Evolutionary conservation across 2,888 invertebrate genomes (phyloP), one percentile per base, ranked within the genome.

Genomic region (Atethmia centrago): DNA sequence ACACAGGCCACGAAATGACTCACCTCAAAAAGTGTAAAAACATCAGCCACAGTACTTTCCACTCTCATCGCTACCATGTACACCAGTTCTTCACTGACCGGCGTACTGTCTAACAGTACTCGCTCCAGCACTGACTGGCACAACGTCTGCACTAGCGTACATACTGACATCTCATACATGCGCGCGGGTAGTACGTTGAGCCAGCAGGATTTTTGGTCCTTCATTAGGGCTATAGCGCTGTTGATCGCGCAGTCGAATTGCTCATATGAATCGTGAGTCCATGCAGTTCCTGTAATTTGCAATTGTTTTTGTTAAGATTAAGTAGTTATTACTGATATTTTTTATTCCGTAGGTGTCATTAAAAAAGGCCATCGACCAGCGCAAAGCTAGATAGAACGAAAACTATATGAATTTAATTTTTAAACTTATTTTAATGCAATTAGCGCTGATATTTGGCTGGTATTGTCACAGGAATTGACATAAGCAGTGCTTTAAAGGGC

Each of bases 151-250:
- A 93, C 87, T 9, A 96, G 85, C 0, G 94, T 91, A 66, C 93
- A 93, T 45, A 95, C 84, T 0, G 93, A 90, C 88, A 94, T 92
- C 67, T 94, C 92, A 47, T 95, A 96, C 94, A 96, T 95, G 12
- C 89, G 88, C 0, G 82, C 42, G 0, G 96, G 96, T 0, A 96
- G 88, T 0, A 95, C 85, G 14, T 87, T 81, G 62, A 87, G 83
- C 96, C 96, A 96, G 45, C 88, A 85, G 2, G 85, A 77, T 58
- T 90, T 92, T 0, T 96, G 89, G 36, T 94, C 93, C 56, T 89
- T 90, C 88, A 96, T 89, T 8, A 93, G 82, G 9, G 90, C 87
- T 0, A 94, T 75, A 0, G 95, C 92, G 16, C 88, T 89, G 83
- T 94, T 95, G 36, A 96, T 88, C 0, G 94, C 93, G 12, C 90